Evolutionary conservation across 2,113 vertebrate species (phyloP), one percentile per base, ranked within the genome.

Genomic region (Lycaon pictus): DNA sequence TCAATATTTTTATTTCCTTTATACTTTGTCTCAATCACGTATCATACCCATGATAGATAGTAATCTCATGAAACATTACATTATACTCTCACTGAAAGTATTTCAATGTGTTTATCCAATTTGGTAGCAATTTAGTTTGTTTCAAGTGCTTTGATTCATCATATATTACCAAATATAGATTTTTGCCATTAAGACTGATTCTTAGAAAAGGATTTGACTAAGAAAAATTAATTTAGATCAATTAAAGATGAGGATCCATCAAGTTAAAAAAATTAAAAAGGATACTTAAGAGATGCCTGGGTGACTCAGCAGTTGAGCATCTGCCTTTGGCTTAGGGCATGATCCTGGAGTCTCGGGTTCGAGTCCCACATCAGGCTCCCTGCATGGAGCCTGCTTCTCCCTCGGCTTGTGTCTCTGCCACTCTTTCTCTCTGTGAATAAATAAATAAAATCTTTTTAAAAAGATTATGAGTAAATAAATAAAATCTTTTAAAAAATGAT

Each of bases 351-450:
- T 43, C 43, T 5, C 1, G 43, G 43, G 43, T 7, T 43, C 6
- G 5, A 43, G 43, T 43, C 43, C 43, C 43, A 43, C 43, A 7
- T 43, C 43, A 43, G 43, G 43, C 43, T 43, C 43, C 6, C 43
- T 43, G 6, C 43, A 43, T 43, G 43, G 6, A 43, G 43, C 43
- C 43, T 43, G 43, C 43, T 43, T 43, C 6, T 43, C 43, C 43
- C 6, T 43, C 6, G 1, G 43, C 43, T 1, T 43, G 5, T 43
- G 43, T 43, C 43, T 43, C 43, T 7, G 43, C 6, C 7, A 0
- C 6, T 43, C 43, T 43, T 43, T 43, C 43, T 43, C 43, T 43
- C 43, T 43, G 43, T 43, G 43, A 43, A 43, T 43, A 43, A 43
- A 43, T 43, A 43, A 43, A 43, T 43, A 43, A 43, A 43, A 43